Base-by-base conservation (phyloP, 2,113 vertebrate species). In the Microtus pennsylvanicus region DNA sequence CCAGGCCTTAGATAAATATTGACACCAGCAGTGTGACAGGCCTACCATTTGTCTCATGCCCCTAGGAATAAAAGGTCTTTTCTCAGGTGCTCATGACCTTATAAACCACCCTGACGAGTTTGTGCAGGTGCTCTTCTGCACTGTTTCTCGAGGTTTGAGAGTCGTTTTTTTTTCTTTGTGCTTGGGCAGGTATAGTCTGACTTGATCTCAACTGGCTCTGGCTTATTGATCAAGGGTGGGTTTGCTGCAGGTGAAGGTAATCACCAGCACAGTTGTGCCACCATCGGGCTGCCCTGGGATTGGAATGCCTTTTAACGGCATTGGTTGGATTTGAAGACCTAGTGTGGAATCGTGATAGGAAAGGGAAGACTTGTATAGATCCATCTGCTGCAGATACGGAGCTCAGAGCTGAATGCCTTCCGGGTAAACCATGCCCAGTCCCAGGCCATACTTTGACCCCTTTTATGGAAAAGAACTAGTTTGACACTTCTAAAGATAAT, bases 1-100 rank as follows among this genome's bases (percentile, higher is more conserved):
- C 97, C 69, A 61, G 95, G 95, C 88, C 97, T 97, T 97, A 90
- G 96, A 97, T 98, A 98, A 98, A 98, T 98, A 98, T 94, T 98
- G 98, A 98, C 98, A 97, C 86, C 97, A 75, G 76, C 91, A 95
- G 93, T 94, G 97, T 98, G 97, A 96, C 97, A 97, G 97, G 93
- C 17, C 7, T 96, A 24, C 96, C 0, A 0, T 95, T 98, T 97
- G 89, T 98, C 97, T 96, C 86, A 35, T 98, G 93, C 90, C 81
- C 93, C 63, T 96, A 90, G 82, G 94, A 97, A 98, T 95, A 97
- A 97, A 98, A 97, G 96, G 74, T 96, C 96, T 96, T 96, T 98
- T 96, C 94, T 81, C 78, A 96, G 97, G 93, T 0, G 0, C 75
- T 96, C 0, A 0, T 92, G 96, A 97, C 93, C 95, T 97, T 78